A percentile compares a stretch with the other conserved stretches of the same genome.
These are phyloP conservation scores for Eulemur coronatus DNA, from an alignment of 2,797 vertebrate genomes.

Conservation along the genomic window DNA sequence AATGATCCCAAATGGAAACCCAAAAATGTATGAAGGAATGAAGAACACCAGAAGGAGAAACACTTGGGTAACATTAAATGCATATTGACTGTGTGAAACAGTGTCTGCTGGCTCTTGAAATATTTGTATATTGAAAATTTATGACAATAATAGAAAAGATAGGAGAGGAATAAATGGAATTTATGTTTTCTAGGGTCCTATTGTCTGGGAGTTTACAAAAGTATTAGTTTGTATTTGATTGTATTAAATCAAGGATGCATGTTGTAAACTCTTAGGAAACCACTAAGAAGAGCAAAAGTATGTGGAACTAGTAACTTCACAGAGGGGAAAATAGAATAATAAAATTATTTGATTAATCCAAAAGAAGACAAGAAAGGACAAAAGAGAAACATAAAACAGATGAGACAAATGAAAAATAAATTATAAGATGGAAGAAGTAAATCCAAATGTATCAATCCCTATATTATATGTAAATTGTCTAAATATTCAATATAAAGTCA, in stretches of 20 bases:
- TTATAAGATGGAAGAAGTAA: not conserved
- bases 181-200: not conserved
- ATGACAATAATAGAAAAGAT: not conserved
- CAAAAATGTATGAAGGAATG: not conserved
- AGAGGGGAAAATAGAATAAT: not conserved
- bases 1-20: not conserved
- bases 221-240: not conserved
- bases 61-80: not conserved
- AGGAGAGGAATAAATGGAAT: not conserved
- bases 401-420: not conserved
- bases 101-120: not conserved
- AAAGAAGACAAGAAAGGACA: not conserved
- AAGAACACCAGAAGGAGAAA: not conserved
- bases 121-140: not conserved
- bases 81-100: not conserved
- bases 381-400: not conserved
- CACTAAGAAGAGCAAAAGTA: not conserved
- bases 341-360: not conserved
- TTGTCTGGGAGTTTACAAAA: not conserved
- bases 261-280: not conserved
- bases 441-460: not conserved
- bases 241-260: not conserved
- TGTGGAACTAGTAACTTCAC: not conserved
- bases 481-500: not conserved
- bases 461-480: not conserved